A percentile compares a stretch with the other conserved stretches of the same genome.
Conservation (phyloP, 2,797 vertebrate genomes). For the Octomys mimax region DNA sequence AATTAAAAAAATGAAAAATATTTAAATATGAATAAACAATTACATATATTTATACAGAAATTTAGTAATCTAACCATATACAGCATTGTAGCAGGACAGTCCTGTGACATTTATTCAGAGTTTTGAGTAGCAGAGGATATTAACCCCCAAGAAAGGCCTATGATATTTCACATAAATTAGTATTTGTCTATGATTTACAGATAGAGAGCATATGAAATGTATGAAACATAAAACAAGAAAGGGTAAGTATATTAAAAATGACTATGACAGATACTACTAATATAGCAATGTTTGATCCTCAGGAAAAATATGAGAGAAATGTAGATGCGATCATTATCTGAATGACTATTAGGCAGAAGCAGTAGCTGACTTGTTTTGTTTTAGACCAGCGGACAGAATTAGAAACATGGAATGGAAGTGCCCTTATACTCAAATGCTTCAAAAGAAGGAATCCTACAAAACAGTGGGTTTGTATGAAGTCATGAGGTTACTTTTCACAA, state of each 20-base stretch:
- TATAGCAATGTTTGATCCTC: conserved; percentile 5
- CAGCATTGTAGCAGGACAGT: too few relatives aligned
- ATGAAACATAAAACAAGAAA: conserved; percentile 39
- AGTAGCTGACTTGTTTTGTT: neutral
- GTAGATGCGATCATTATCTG: neutral
- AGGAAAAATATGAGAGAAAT: neutral
- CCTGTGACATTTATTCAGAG: neutral
- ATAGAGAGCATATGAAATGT: conserved; percentile 29
- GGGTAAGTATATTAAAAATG: conserved; percentile 23
- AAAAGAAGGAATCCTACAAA: neutral
- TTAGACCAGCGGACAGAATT: neutral
- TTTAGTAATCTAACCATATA: too few relatives aligned
- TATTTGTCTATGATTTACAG: conserved; percentile 46
- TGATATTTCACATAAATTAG: conserved; percentile 40
- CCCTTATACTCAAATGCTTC: conserved; percentile 32
- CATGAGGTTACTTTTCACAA: conserved; percentile 17
- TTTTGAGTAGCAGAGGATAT: conserved; percentile 41
- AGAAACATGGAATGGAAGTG: neutral
- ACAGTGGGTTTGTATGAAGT: conserved; percentile 3
- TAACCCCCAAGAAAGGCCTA: conserved; percentile 9
- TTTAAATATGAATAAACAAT: too few relatives aligned
- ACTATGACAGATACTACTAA: neutral
- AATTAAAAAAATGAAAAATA: too few relatives aligned
- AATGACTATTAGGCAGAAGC: neutral
- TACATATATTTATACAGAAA: too few relatives aligned